These are phyloP conservation scores for Amblyornis subalaris DNA, from an alignment of 2,113 vertebrate genomes.

Conservation along the genomic window DNA sequence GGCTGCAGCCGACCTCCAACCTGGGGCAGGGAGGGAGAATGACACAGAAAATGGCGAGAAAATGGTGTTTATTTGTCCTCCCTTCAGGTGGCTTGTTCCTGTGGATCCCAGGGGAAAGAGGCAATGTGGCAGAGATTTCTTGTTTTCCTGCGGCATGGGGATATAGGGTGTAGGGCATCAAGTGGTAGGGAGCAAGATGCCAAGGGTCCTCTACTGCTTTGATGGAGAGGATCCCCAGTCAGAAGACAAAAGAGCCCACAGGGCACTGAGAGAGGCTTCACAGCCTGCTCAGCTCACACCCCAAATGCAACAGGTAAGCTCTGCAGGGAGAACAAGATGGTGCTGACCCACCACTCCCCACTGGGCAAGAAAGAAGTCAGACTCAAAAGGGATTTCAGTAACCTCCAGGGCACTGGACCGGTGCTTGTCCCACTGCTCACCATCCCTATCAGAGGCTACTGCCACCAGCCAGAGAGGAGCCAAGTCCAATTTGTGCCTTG, in stretches of 20 bases:
- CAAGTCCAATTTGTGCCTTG: fast-evolving
- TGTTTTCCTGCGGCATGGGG: neutral
- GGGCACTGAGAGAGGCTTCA: neutral
- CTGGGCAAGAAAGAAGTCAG: neutral
- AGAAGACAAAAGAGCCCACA: neutral
- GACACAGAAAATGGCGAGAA: neutral
- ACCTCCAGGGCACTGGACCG: neutral
- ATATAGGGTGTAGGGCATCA: neutral
- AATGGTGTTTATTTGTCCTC: neutral
- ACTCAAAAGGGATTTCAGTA: neutral
- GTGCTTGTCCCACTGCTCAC: neutral
- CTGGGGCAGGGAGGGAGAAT: neutral
- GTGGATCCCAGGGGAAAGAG: neutral
- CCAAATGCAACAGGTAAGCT: neutral
- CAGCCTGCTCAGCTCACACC: neutral
- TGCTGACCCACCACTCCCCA: neutral
- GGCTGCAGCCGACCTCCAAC: neutral
- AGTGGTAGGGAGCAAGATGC: fast-evolving
- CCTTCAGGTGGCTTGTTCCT: neutral
- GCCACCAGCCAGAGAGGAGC: neutral
- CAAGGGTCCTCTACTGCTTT: neutral
- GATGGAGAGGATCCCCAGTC: neutral
- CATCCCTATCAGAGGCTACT: neutral
- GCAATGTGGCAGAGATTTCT: neutral
- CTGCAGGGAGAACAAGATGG: neutral